These are phyloP conservation scores for Protonemura montana DNA, from an alignment of 2,888 invertebrate species.

Conservation along the genomic window DNA sequence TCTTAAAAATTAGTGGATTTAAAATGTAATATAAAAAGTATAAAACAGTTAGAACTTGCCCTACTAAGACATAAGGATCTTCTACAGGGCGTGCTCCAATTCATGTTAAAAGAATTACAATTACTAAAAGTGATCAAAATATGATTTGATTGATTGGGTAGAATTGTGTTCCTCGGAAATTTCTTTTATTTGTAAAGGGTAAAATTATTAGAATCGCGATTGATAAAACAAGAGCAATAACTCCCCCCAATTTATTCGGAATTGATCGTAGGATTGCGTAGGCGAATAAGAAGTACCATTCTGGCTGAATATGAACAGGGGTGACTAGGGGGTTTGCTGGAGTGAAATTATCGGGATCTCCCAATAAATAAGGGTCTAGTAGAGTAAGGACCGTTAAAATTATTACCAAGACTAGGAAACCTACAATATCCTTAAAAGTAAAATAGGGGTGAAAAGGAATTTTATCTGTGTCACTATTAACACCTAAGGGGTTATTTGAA, in stretches of 20 bases:
- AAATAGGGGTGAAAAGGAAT: slow-evolving; percentile 74
- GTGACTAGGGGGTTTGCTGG: slow-evolving; percentile 74
- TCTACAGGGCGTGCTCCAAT: slow-evolving; percentile 75
- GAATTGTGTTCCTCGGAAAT: slow-evolving; percentile 68
- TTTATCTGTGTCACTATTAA: slow-evolving; percentile 72
- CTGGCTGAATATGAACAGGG: slow-evolving; percentile 80
- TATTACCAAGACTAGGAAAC: slow-evolving; percentile 66
- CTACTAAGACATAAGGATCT: slow-evolving; percentile 68
- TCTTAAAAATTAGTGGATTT: slow-evolving; percentile 62
- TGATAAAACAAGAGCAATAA: slow-evolving; percentile 70
- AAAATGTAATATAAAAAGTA: slow-evolving; percentile 68
- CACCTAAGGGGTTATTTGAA: slow-evolving; percentile 72
- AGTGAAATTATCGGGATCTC: slow-evolving; percentile 78
- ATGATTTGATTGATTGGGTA: slow-evolving; percentile 60
- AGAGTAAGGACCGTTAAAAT: slow-evolving; percentile 66
- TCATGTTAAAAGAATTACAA: slow-evolving; percentile 73
- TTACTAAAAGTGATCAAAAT: slow-evolving; percentile 64
- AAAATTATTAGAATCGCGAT: slow-evolving; percentile 72
- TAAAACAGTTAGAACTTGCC: slow-evolving; percentile 68
- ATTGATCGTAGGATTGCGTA: slow-evolving; percentile 83
- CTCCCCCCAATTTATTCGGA: slow-evolving; percentile 81
- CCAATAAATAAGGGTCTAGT: slow-evolving; percentile 61
- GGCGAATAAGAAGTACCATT: slow-evolving; percentile 86
- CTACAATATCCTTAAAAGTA: slow-evolving; percentile 69
- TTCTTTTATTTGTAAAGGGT: slow-evolving; percentile 66